Evolutionary conservation across 2,797 vertebrate genomes (phyloP).

Genomic region (Capromys pilorides): DNA sequence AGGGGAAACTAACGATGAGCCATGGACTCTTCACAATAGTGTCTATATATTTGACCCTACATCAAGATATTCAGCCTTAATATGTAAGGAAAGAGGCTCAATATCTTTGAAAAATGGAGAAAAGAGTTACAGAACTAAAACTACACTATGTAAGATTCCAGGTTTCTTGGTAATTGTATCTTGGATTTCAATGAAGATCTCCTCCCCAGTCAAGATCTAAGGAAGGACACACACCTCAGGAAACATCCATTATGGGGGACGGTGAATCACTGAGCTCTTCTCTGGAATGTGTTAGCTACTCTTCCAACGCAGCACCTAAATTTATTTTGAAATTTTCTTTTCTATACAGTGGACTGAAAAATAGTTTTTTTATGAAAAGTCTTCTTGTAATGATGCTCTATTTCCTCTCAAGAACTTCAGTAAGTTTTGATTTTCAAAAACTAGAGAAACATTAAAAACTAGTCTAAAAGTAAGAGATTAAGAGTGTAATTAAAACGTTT

Average conservation of each 20-base stretch:
- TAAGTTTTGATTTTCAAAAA: not conserved
- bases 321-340: not conserved
- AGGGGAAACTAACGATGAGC: conserved; percentile 38
- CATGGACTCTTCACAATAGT: not conserved
- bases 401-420: conserved; percentile 15
- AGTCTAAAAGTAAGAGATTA: not conserved
- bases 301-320: not conserved
- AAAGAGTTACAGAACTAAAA: not conserved
- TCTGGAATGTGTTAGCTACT: not conserved
- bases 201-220: not conserved
- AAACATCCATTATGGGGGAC: not conserved
- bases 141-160: not conserved
- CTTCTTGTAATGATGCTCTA: not conserved
- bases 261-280: not conserved
- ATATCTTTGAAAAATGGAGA: not conserved
- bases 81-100: not conserved
- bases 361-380: conserved; percentile 18
- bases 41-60: not conserved
- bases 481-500: not conserved
- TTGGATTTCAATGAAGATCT: not conserved
- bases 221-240: not conserved
- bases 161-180: not conserved
- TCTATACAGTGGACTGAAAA: not conserved
- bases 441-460: not conserved
- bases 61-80: not conserved